Base-by-base conservation (phyloP, 2,797 vertebrate species). In the Coranthus polyacanthus region DNA sequence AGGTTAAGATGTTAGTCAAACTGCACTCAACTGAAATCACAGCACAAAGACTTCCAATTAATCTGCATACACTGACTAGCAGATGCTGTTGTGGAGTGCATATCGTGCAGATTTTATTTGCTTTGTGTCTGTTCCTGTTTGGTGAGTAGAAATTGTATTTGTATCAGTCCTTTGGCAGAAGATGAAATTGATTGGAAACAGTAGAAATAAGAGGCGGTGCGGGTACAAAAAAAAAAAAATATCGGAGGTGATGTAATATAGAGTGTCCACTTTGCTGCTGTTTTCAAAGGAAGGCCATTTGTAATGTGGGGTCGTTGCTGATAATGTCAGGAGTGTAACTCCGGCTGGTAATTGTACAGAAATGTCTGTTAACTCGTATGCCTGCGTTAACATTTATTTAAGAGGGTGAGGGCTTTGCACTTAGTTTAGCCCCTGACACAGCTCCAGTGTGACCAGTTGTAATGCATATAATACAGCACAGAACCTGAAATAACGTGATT, bases 1-100 rank as follows among this genome's bases (percentile, higher is more conserved):
- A 97, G 97, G 97, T 98, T 99, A 99, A 97, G 96, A 98, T 95
- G 97, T 97, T 99, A 96, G 96, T 95, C 95, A 97, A 97, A 95
- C 95, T 96, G 95, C 94, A 94, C 94, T 95, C 96, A 96, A 91
- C 95, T 94, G 92, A 93, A 96, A 95, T 95, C 93, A 89, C 87
- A 86, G 84, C 90, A 90, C 84, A 92, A 91, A 90, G 87, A 91
- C 90, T 91, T 88, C 85, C 88, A 91, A 89, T 91, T 90, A 91
- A 92, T 92, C 89, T 85, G 80, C 76, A 75, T 83, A 88, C 81
- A 69, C 76, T 75, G 79, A 90, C 83, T 85, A 75, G 74, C 83
- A 84, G 81, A 88, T 81, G 80, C 79, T 87, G 75, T 83, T 73
- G 78, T 81, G 83, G 73, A 66, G 81, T 65, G 57, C 75, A 59